Evolutionary conservation across 1,140 invertebrate species (phyloP).

Genomic region (Macrobrachium nipponense): DNA sequence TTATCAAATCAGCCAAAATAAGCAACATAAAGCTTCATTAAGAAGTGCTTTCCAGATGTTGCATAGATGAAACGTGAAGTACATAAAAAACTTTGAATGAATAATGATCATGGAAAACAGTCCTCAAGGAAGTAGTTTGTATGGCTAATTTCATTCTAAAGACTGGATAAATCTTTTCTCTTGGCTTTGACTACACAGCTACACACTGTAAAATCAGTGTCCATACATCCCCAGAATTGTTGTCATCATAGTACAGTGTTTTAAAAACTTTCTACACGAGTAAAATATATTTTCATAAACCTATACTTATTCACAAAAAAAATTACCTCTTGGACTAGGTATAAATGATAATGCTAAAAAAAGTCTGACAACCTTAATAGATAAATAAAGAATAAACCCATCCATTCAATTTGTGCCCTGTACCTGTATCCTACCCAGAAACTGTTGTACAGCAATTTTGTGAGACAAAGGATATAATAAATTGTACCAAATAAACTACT

Average conservation of each 20-base stretch:
- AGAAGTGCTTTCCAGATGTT: not conserved
- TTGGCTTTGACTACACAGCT: no score
- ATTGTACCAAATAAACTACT: no score
- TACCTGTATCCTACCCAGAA: constrained; percentile 16
- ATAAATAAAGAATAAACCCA: constrained; percentile 27
- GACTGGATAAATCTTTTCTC: constrained; percentile 31
- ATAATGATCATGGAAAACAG: not conserved
- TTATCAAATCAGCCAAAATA: not conserved
- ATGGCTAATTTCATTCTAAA: not conserved
- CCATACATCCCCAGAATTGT: no score
- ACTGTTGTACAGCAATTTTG: constrained; percentile 5
- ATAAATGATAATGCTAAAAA: no score
- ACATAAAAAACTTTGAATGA: not conserved
- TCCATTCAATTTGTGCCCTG: constrained; percentile 49
- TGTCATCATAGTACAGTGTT: no score
- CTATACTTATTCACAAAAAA: constrained; percentile 4
- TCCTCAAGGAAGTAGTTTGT: not conserved
- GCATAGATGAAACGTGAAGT: not conserved
- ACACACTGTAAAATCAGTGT: no score
- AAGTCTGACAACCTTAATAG: no score
- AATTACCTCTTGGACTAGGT: constrained; percentile 7
- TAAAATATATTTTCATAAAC: no score
- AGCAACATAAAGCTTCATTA: not conserved
- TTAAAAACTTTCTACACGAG: no score
- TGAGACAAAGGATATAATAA: not conserved